Evolutionary conservation across 35 echinoderm and acorn worm genomes (phyloP).

Genomic region (Apostichopus japonicus): DNA sequence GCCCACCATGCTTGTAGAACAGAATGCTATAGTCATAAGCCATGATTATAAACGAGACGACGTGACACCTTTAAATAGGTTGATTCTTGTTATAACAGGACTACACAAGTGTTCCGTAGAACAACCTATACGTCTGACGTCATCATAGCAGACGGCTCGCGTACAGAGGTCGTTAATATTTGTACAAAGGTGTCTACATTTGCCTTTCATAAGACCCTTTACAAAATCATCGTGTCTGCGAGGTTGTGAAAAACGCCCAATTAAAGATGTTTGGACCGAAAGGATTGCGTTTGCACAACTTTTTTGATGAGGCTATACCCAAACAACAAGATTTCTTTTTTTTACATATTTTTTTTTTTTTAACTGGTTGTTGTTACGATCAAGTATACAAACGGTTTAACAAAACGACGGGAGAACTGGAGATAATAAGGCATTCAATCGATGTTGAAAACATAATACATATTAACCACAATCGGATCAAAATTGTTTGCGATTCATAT

Average conservation of each 20-base stretch:
- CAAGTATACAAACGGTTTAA: not conserved
- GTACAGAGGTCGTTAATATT: constrained; percentile 31
- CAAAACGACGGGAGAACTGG: not conserved
- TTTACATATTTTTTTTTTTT: not conserved
- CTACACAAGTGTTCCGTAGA: not conserved
- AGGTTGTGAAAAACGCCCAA: constrained; percentile 45
- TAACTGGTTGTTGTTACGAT: not conserved
- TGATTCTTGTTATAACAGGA: not conserved
- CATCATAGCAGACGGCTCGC: not conserved
- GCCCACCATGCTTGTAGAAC: too few relatives aligned
- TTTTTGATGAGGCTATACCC: not conserved
- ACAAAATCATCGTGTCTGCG: constrained; percentile 44
- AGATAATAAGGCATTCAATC: not conserved
- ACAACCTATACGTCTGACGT: not conserved
- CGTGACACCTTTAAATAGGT: too few relatives aligned
- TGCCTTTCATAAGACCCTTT: constrained; percentile 25
- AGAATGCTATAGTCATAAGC: too few relatives aligned
- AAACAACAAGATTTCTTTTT: not conserved
- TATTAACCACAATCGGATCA: not conserved
- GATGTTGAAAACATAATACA: not conserved
- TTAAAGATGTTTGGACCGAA: constrained; percentile 37
- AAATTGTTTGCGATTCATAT: not conserved
- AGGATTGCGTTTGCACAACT: not conserved
- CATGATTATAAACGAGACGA: too few relatives aligned
- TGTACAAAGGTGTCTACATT: constrained; percentile 46